Evolutionary conservation across 2,888 invertebrate species (phyloP).

Genomic region (Apamea monoglypha): DNA sequence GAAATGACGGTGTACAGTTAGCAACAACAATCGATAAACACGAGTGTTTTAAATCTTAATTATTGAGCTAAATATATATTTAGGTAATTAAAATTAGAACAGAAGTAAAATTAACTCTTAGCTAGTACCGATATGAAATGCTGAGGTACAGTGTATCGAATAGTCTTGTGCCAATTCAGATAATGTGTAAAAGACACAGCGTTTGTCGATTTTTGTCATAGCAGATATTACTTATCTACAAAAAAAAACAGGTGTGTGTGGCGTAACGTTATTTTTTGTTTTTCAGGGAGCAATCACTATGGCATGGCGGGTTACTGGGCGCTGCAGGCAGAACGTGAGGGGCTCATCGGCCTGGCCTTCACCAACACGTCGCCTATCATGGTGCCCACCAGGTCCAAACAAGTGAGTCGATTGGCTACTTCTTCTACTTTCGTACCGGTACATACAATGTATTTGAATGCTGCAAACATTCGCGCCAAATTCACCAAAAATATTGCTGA

Average conservation of each 20-base stretch:
- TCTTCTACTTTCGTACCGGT: not conserved
- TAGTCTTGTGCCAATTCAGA: not conserved
- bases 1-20: not conserved
- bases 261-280: not conserved
- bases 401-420: constrained; percentile 78
- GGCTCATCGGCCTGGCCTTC: constrained; percentile 95
- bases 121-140: not conserved
- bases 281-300: constrained; percentile 95
- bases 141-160: not conserved
- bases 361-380: constrained; percentile 97
- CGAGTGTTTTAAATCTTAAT: not conserved
- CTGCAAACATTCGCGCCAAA: not conserved
- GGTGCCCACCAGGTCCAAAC: constrained; percentile 95
- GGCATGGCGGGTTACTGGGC: constrained; percentile 97
- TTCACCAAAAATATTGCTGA: not conserved
- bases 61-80: not conserved
- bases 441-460: not conserved
- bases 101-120: not conserved
- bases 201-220: not conserved
- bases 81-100: not conserved
- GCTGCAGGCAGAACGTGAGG: constrained; percentile 92
- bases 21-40: not conserved
- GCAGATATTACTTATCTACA: no score
- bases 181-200: not conserved
- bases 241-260: no score